Conservation (phyloP, 2,113 vertebrate species). For the Zosterops japonicus region DNA sequence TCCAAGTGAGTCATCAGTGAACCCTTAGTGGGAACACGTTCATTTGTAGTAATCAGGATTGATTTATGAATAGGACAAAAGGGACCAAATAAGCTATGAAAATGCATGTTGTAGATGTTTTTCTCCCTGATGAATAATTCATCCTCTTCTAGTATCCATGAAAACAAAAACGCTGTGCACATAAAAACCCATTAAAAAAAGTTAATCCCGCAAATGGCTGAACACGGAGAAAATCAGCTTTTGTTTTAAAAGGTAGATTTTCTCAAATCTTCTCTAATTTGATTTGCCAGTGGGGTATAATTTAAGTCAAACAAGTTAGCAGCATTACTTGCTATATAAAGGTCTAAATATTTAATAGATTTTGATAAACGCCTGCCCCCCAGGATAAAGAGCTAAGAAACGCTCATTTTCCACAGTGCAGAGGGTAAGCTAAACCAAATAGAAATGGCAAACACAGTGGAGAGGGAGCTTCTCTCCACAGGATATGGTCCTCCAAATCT, state of each 20-base stretch:
- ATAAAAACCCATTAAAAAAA: conserved; percentile 61
- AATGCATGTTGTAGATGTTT: not conserved
- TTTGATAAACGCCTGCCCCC: not conserved
- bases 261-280: conserved; percentile 59
- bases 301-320: conserved; percentile 65
- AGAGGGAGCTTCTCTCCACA: not conserved
- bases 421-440: not conserved
- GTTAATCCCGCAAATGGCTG: conserved; percentile 69
- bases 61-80: conserved; percentile 44
- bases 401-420: not conserved
- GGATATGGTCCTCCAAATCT: not conserved
- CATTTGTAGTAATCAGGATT: conserved; percentile 25
- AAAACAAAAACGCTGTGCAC: conserved; percentile 56
- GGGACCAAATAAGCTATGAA: conserved; percentile 39
- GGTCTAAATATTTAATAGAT: conserved; percentile 63
- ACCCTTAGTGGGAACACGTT: not conserved
- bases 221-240: conserved; percentile 38
- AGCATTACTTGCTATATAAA: conserved; percentile 27
- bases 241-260: conserved; percentile 68
- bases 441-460: not conserved
- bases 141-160: conserved; percentile 5
- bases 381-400: not conserved
- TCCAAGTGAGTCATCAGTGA: not conserved
- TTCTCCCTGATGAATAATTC: conserved; percentile 48
- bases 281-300: conserved; percentile 58